These are phyloP conservation scores for Corella eumyota DNA, from an alignment of 23 tunicate genomes.

Conservation along the genomic window DNA sequence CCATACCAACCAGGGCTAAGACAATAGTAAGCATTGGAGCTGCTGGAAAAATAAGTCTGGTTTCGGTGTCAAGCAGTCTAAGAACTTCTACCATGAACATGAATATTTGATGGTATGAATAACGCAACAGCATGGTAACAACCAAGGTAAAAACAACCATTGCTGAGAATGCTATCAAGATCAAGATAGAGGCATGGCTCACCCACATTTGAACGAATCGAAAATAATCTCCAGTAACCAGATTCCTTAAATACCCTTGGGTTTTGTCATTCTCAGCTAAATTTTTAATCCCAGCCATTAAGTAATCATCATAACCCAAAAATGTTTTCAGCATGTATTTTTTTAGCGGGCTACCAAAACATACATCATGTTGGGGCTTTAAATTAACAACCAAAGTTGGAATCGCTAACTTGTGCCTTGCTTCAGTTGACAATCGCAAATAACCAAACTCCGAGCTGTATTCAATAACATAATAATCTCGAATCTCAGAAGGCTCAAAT, in stretches of 20 bases:
- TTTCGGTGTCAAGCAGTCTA: slow-evolving; percentile 64
- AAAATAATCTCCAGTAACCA: slow-evolving; percentile 88
- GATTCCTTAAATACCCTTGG: slow-evolving; percentile 69
- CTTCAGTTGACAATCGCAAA: slow-evolving; percentile 64
- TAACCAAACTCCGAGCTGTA: slow-evolving; percentile 90
- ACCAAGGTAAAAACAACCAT: slow-evolving; percentile 75
- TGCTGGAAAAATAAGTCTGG: slow-evolving; percentile 56
- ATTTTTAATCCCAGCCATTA: slow-evolving; percentile 78
- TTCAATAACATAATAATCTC: slow-evolving; percentile 76
- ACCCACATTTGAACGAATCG: slow-evolving; percentile 74
- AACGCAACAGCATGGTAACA: slow-evolving; percentile 82
- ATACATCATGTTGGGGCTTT: slow-evolving; percentile 37
- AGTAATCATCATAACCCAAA: slow-evolving; percentile 85
- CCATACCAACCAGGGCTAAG: slow-evolving; percentile 94
- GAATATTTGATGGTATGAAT: slow-evolving; percentile 87
- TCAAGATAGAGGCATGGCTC: slow-evolving; percentile 44
- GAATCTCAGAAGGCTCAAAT: slow-evolving; percentile 31
- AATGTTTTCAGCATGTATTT: slow-evolving; percentile 58
- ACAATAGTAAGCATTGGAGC: slow-evolving; percentile 87
- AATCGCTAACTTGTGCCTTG: slow-evolving; percentile 54
- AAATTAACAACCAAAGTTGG: slow-evolving; percentile 81
- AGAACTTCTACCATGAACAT: slow-evolving; percentile 82
- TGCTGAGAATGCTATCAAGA: slow-evolving; percentile 54
- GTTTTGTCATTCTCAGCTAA: slow-evolving; percentile 62
- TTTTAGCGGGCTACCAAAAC: slow-evolving; percentile 77